phyloP scores from a whole-genome alignment of 1,140 invertebrate species.

The Eriocheir sinensis region DNA sequence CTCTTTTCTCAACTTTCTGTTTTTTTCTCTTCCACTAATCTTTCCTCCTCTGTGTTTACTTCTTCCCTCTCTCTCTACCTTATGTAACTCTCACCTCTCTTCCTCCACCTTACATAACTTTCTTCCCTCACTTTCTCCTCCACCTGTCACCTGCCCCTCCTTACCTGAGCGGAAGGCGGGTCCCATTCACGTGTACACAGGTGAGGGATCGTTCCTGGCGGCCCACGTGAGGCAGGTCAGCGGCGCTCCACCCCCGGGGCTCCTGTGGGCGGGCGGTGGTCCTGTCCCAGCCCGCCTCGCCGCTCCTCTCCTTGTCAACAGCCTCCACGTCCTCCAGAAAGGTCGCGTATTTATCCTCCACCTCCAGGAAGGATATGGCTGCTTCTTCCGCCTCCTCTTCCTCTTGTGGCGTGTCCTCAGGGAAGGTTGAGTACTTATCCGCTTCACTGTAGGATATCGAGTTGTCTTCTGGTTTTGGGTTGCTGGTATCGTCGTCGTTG shows the following conservation, averaged over 20 bases:
- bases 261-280: background rate
- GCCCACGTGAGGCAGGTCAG: constrained; percentile 37
- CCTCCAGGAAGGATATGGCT: background rate
- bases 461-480: background rate
- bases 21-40: no score
- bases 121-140: no score
- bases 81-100: no score
- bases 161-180: constrained; percentile 63
- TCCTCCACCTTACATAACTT: no score
- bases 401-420: background rate
- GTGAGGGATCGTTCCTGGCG: constrained; percentile 59
- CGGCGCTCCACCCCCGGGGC: no score
- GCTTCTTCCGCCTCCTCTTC: background rate
- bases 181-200: constrained; percentile 66
- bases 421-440: background rate
- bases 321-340: background rate
- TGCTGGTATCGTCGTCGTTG: background rate
- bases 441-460: background rate
- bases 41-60: no score
- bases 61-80: no score
- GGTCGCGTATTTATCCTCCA: background rate
- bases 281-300: background rate
- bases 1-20: no score
- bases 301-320: background rate
- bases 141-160: background rate